Evolutionary conservation across 2,113 vertebrate species (phyloP), one percentile per base, ranked within the genome.

Genomic region (Gracilinanus agilis): DNA sequence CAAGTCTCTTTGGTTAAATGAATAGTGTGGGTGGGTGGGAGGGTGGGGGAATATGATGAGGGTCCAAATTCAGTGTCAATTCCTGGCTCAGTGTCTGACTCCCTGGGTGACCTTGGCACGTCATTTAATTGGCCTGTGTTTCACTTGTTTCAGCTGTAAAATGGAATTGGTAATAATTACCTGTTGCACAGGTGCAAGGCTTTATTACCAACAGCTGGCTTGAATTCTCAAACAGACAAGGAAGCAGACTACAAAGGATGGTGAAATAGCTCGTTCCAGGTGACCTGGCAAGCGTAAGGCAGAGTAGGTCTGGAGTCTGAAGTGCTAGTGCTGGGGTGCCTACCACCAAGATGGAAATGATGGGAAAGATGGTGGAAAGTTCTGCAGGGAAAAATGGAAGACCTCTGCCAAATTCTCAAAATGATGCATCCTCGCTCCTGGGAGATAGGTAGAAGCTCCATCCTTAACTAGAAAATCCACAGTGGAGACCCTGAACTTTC

Each of bases 351-450:
- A 83, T 21, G 6, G 67, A 40, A 83, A 49, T n/a, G n/a, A n/a
- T n/a, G n/a, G 5, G 49, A 49, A 83, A 83, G 19, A 83, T 8
- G 19, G 34, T 5, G 8, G 67, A 2, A 9, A 0, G 34, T 90
- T 24, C 90, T 24, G 53, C 95, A 94, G 89, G 25, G 29, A n/a
- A 91, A 95, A 90, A 90, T 3, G 90, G 90, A 67, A 83, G 11
- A 3, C 56, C 29, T 40, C 25, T 40, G 27, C 89, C 25, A 53
- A 90, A 95, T 24, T 44, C 53, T 25, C 56, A 93, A 93, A 53
- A 91, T 27, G 56, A 92, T 83, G 2, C n/a, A 53, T 54, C 40
- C 5, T 8, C 44, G 83, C 29, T 55, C 44, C 49, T 53, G n/a
- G 44, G 55, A 88, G 92, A 24, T 40, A n/a, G 56, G 24, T 21